Conservation (phyloP, 2,113 vertebrate genomes). For the Lynx canadensis region DNA sequence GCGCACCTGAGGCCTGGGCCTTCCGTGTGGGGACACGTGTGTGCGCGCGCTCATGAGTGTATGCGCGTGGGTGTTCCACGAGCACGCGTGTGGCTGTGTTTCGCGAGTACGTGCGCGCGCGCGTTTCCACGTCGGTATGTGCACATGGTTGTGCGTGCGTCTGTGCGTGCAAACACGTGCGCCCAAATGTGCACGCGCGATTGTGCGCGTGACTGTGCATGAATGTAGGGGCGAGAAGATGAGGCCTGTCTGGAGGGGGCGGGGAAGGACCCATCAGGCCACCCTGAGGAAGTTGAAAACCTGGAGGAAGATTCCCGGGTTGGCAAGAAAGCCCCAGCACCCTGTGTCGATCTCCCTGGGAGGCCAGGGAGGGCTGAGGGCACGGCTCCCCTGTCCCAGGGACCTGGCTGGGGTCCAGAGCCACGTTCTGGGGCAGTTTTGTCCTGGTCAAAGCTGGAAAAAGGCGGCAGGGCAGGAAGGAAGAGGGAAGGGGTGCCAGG, state of each 20-base stretch:
- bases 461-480: not conserved
- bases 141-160: not conserved
- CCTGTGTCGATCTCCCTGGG: not conserved
- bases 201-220: rapidly evolving
- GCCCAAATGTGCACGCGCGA: no score
- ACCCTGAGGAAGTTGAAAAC: not conserved
- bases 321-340: rapidly evolving
- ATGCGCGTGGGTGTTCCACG: not conserved
- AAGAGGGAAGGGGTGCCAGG: not conserved
- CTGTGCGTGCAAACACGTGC: not conserved
- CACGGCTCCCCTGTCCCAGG: not conserved
- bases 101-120: no score
- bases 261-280: not conserved
- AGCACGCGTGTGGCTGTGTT: not conserved
- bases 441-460: not conserved
- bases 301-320: not conserved
- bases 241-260: not conserved
- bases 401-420: not conserved
- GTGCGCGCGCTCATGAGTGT: not conserved
- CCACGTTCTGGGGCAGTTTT: not conserved
- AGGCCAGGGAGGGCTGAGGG: not conserved
- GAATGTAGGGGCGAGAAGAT: not conserved
- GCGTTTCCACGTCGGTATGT: not conserved
- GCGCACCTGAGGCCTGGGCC: not conserved
- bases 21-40: not conserved